Percentiles rank a stretch among this genome's conserved stretches.
phyloP scores from a whole-genome alignment of 2,888 invertebrate species.

The Tenthredo mesomela region DNA sequence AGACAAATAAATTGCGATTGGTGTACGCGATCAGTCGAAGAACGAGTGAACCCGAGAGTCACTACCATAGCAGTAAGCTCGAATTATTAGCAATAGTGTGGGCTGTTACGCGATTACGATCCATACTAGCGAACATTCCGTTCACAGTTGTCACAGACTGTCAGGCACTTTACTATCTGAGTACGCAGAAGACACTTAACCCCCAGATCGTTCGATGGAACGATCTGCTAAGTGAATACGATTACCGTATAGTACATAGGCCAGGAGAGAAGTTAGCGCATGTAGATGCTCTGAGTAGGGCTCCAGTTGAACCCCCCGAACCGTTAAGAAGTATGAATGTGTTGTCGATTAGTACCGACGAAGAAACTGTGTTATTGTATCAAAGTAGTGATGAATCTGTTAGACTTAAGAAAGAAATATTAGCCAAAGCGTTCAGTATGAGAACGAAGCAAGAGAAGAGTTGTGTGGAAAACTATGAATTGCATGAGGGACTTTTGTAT shows the following conservation, averaged over 20 bases:
- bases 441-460: slow-evolving; percentile 8
- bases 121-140: slow-evolving; percentile 46
- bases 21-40: slow-evolving; percentile 63
- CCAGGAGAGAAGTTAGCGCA: slow-evolving; percentile 36
- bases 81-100: slow-evolving; percentile 61
- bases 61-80: slow-evolving; percentile 63
- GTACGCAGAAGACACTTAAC: slow-evolving; percentile 53
- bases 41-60: slow-evolving; percentile 60
- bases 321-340: slow-evolving; percentile 17
- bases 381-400: slow-evolving; percentile 41
- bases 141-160: slow-evolving; percentile 55
- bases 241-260: slow-evolving; percentile 45
- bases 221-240: slow-evolving; percentile 43
- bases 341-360: slow-evolving; percentile 34
- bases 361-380: slow-evolving; percentile 34
- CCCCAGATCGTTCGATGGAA: slow-evolving; percentile 53
- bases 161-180: slow-evolving; percentile 50
- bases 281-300: slow-evolving; percentile 51
- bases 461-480: background rate
- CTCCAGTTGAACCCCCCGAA: slow-evolving; percentile 28
- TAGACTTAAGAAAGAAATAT: slow-evolving; percentile 65
- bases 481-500: slow-evolving; percentile 4
- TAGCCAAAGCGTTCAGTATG: slow-evolving; percentile 55
- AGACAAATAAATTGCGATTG: background rate
- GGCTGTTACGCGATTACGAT: slow-evolving; percentile 49